Evolutionary conservation across 1,140 invertebrate genomes (phyloP).

Genomic region (Lanistes nyassanus): DNA sequence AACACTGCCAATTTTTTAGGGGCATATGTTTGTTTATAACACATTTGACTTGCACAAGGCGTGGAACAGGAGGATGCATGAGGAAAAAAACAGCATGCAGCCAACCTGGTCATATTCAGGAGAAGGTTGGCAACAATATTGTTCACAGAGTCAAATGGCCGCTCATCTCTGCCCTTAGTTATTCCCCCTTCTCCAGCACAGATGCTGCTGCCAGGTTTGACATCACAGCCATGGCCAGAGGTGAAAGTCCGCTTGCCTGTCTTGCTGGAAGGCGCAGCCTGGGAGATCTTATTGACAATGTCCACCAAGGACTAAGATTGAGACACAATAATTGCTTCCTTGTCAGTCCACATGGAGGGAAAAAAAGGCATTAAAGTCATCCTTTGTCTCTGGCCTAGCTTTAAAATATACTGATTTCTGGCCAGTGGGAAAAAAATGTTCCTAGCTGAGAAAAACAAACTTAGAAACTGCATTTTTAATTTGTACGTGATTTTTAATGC

Average conservation of each 20-base stretch:
- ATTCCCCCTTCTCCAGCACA: slow-evolving; percentile 48
- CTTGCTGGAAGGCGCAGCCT: slow-evolving; percentile 52
- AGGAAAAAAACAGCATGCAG: background rate
- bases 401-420: no score
- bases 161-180: slow-evolving; percentile 50
- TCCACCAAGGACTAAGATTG: slow-evolving; percentile 61
- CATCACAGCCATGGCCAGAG: slow-evolving; percentile 33
- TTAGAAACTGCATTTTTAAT: no score
- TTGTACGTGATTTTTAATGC: no score
- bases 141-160: slow-evolving; percentile 69
- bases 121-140: slow-evolving; percentile 68
- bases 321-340: slow-evolving; percentile 10
- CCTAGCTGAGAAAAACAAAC: no score
- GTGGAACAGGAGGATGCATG: no score
- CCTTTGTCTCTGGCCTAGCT: no score
- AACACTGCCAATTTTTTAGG: no score
- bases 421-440: no score
- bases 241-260: slow-evolving; percentile 54
- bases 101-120: slow-evolving; percentile 68
- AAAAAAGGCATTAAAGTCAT: no score
- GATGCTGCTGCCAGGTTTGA: slow-evolving; percentile 53
- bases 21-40: no score
- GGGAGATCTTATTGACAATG: slow-evolving; percentile 63
- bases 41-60: no score
- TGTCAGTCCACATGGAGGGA: no score